Evolutionary conservation across 2,888 invertebrate genomes (phyloP).

Genomic region (Lydus trimaculatus): DNA sequence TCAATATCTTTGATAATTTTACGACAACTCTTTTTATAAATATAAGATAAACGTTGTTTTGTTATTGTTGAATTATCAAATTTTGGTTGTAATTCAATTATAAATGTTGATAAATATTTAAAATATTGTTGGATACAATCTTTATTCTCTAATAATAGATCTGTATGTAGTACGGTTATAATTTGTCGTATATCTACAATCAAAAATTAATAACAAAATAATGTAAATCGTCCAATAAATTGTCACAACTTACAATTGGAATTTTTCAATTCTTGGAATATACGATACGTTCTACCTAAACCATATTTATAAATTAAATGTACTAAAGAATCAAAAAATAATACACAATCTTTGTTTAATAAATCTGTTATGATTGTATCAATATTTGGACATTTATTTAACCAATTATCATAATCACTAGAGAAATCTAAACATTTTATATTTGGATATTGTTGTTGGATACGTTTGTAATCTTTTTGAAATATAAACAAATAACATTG

Average conservation of each 20-base stretch:
- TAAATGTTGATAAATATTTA: conserved; percentile 59
- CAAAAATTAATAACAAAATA: conserved; percentile 19
- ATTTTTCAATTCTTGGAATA: conserved; percentile 44
- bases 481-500: conserved; percentile 51
- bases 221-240: neutral
- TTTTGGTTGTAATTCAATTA: conserved; percentile 56
- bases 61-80: conserved; percentile 47
- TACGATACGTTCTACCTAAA: conserved; percentile 44
- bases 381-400: conserved; percentile 30
- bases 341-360: conserved; percentile 37
- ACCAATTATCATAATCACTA: conserved; percentile 41
- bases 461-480: conserved; percentile 45
- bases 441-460: conserved; percentile 26
- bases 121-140: conserved; percentile 61
- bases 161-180: conserved; percentile 60
- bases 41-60: conserved; percentile 49
- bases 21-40: conserved; percentile 63
- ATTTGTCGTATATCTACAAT: conserved; percentile 48
- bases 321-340: conserved; percentile 54
- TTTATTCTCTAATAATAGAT: conserved; percentile 59
- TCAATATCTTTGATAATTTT: conserved; percentile 62
- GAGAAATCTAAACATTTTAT: conserved; percentile 45
- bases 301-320: conserved; percentile 50
- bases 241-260: neutral
- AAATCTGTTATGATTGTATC: conserved; percentile 34